Conservation (phyloP, 2,113 vertebrate species). For the Tonatia bakeri region DNA sequence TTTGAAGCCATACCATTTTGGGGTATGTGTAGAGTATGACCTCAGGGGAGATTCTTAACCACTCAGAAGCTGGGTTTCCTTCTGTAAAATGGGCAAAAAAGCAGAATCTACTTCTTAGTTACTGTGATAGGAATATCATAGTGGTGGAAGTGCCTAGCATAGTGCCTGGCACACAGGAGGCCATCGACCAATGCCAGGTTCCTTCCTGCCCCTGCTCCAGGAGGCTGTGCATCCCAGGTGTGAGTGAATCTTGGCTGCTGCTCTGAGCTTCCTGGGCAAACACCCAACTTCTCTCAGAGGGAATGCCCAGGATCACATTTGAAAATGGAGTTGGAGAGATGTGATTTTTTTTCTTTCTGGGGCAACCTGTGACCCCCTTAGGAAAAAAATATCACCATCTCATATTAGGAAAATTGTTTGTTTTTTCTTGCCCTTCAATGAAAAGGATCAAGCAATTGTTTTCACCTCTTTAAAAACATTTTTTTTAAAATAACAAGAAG, state of each 20-base stretch:
- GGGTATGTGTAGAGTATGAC: not conserved
- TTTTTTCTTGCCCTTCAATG: not conserved
- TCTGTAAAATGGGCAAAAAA: not conserved
- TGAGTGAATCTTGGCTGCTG: not conserved
- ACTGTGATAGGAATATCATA: not conserved
- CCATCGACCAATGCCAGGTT: not conserved
- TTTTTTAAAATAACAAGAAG: not conserved
- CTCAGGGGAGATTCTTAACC: not conserved
- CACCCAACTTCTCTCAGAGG: slow-evolving; percentile 19
- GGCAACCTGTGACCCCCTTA: not conserved
- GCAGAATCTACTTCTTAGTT: not conserved
- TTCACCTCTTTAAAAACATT: not conserved
- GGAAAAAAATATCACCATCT: not conserved
- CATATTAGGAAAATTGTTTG: not conserved
- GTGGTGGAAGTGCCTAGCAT: not conserved
- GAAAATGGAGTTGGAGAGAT: not conserved
- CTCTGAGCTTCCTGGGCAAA: not conserved
- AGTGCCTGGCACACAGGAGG: not conserved
- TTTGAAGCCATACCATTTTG: not conserved
- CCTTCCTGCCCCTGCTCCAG: not conserved
- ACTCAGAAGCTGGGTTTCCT: not conserved
- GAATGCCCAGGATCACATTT: not conserved
- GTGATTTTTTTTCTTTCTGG: not conserved
- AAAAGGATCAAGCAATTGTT: slow-evolving; percentile 29
- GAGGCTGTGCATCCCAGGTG: not conserved